Conservation (phyloP, 2,888 invertebrate genomes). For the Silvanus unidentatus region DNA sequence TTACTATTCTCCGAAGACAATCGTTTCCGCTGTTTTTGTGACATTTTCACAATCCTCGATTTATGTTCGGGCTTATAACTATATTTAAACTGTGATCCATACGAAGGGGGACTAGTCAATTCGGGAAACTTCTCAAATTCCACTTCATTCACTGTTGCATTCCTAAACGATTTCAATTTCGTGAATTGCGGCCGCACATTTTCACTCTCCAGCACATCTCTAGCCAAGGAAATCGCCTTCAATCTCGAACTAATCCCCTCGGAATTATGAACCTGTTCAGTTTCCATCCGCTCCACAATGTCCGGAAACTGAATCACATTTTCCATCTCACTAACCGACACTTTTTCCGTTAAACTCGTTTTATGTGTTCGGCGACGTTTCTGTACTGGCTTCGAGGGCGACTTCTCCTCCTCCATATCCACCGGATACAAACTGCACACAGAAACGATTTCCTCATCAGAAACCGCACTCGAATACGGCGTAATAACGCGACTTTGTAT, state of each 20-base stretch:
- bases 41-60: conserved; percentile 48
- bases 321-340: conserved; percentile 7
- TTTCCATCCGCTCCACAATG: conserved; percentile 13
- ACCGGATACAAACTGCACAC: conserved; percentile 46
- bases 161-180: conserved; percentile 6
- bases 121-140: conserved; percentile 38
- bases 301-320: conserved; percentile 24
- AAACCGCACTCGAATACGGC: conserved; percentile 59
- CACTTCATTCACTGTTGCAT: conserved; percentile 6
- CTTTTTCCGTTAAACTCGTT: conserved; percentile 13
- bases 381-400: conserved; percentile 17
- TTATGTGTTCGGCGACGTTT: conserved; percentile 24
- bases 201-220: conserved; percentile 27
- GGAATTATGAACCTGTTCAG: neutral
- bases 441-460: conserved; percentile 53
- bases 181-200: conserved; percentile 10
- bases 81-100: conserved; percentile 3
- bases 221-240: conserved; percentile 33
- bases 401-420: conserved; percentile 44
- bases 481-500: conserved; percentile 63
- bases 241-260: conserved; percentile 20
- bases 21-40: conserved; percentile 61
- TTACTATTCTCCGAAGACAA: conserved; percentile 50
- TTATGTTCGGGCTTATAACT: conserved; percentile 31
- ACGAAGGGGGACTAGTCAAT: conserved; percentile 19